A percentile compares a stretch with the other conserved stretches of the same genome.
These are phyloP conservation scores for Malurus leucopterus DNA, from an alignment of 2,797 vertebrate species.

Conservation along the genomic window DNA sequence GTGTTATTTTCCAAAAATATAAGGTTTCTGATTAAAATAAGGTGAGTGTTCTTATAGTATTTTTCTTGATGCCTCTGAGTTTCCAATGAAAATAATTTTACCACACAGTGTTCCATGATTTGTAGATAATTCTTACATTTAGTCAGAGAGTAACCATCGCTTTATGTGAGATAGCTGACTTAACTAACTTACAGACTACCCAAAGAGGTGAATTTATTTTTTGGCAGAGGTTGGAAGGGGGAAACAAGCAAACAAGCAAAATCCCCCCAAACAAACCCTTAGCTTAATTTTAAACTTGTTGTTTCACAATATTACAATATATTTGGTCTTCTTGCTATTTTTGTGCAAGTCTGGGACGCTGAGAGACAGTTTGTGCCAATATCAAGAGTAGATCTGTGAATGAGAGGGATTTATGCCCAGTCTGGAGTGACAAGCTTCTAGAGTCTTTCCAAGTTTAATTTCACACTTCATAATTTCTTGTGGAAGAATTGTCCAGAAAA, in stretches of 20 bases:
- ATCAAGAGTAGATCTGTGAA: neutral
- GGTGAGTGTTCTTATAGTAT: neutral
- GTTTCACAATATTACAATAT: neutral
- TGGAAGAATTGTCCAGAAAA: neutral
- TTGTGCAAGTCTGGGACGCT: neutral
- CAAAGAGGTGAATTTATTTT: neutral
- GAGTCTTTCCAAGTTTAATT: conserved; percentile 1
- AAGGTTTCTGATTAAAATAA: neutral
- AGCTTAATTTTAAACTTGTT: neutral
- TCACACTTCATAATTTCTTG: neutral
- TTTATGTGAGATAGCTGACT: neutral
- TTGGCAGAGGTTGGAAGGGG: no score
- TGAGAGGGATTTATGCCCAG: neutral
- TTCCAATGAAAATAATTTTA: neutral
- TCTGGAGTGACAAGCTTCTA: neutral
- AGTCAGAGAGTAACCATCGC: neutral
- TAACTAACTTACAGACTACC: neutral
- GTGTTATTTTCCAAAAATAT: neutral
- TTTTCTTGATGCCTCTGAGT: neutral
- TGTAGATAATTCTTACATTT: neutral
- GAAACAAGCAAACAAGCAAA: neutral
- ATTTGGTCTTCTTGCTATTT: neutral
- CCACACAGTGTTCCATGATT: neutral
- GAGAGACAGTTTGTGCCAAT: neutral
- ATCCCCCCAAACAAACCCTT: neutral